Evolutionary conservation across 2,113 vertebrate genomes (phyloP).

Genomic region (Oncorhynchus nerka): DNA sequence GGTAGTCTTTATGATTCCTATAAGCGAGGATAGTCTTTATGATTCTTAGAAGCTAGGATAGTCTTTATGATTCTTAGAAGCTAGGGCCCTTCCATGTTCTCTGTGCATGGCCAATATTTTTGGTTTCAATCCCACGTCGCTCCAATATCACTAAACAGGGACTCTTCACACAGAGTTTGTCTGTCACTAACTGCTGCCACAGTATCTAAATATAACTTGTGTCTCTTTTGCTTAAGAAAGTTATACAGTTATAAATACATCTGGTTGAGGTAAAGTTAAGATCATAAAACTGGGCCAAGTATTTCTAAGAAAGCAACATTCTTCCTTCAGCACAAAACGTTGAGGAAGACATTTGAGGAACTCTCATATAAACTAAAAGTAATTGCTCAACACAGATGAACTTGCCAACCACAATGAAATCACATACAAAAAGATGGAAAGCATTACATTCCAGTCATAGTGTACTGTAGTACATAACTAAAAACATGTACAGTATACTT

Average conservation of each 20-base stretch:
- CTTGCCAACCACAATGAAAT: constrained; percentile 26
- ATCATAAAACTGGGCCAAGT: constrained; percentile 16
- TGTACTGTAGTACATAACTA: background rate
- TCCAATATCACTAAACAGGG: background rate
- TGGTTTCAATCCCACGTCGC: too few relatives aligned
- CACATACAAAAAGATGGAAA: constrained; percentile 13
- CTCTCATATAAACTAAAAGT: constrained; percentile 18
- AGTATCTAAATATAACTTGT: background rate
- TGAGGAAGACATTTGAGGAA: background rate
- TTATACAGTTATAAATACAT: constrained; percentile 1
- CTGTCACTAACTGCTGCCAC: background rate
- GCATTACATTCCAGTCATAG: too few relatives aligned
- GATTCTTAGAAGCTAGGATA: too few relatives aligned
- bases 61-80: too few relatives aligned
- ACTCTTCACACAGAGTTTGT: background rate
- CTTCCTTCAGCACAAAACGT: background rate
- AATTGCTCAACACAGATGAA: constrained; percentile 29
- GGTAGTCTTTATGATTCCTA: too few relatives aligned
- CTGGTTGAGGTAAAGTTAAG: constrained; percentile 32
- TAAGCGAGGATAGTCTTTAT: too few relatives aligned
- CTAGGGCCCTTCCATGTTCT: too few relatives aligned
- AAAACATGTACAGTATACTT: background rate
- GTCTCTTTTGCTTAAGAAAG: background rate
- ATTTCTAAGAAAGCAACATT: constrained; percentile 11
- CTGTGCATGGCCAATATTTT: too few relatives aligned